Evolutionary conservation across 2,888 invertebrate genomes (phyloP).

Genomic region (Cerceris rybyensis): DNA sequence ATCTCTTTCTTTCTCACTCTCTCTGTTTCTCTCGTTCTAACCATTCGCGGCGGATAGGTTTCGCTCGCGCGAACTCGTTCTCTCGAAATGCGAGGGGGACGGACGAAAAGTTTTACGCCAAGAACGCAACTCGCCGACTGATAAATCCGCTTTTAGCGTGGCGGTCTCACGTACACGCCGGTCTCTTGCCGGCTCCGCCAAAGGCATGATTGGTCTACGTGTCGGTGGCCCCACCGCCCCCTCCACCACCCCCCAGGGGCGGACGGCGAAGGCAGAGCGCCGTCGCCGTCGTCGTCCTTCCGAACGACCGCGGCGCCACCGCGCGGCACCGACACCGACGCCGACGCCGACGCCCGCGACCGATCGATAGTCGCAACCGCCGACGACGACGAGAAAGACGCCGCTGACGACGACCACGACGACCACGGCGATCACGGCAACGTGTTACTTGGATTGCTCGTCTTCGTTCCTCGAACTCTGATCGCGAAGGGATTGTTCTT

Average conservation of each 20-base stretch:
- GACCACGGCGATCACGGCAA: constrained; percentile 17
- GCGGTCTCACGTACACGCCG: constrained; percentile 69
- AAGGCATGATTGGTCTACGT: constrained; percentile 72
- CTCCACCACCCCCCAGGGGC: constrained; percentile 63
- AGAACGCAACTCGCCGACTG: constrained; percentile 52
- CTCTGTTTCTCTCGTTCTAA: not conserved
- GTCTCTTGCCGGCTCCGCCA: constrained; percentile 72
- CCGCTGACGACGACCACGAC: constrained; percentile 27
- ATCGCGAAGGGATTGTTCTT: constrained; percentile 14
- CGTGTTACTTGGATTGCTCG: constrained; percentile 10
- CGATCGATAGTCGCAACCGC: constrained; percentile 77
- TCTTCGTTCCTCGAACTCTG: constrained; percentile 10
- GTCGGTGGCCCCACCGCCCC: constrained; percentile 64
- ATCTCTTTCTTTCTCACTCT: too few species aligned
- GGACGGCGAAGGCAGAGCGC: constrained; percentile 59
- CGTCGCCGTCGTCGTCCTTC: constrained; percentile 51
- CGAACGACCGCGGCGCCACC: constrained; percentile 77
- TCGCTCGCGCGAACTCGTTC: not conserved
- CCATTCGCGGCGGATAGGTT: not conserved
- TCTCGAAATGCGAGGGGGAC: constrained; percentile 22
- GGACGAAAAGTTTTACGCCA: constrained; percentile 51
- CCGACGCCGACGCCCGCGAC: constrained; percentile 77
- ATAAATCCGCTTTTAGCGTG: constrained; percentile 67
- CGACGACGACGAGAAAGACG: constrained; percentile 62
- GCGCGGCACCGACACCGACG: constrained; percentile 75